Evolutionary conservation across 1,140 invertebrate genomes (phyloP), one percentile per base, ranked within the genome.

Genomic region (Achatina immaculata): DNA sequence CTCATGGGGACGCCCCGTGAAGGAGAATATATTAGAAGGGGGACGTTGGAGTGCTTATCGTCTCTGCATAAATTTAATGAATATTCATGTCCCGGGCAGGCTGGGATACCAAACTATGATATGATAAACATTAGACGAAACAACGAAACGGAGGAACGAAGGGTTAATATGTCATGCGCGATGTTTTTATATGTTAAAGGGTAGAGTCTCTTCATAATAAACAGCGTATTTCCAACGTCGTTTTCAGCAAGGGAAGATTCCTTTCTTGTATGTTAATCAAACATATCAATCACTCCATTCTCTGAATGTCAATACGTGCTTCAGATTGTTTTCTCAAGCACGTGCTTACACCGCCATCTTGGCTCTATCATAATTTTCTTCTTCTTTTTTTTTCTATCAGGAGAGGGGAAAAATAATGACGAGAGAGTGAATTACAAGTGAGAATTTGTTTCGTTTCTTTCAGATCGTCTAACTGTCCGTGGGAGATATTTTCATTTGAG

Each of bases 391-490:
- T n/a, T n/a, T n/a, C n/a, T n/a, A n/a, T n/a, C n/a, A n/a, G n/a
- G n/a, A n/a, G n/a, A n/a, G n/a, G n/a, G n/a, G 3, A 14, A 58
- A 58, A 58, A 24, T 4, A 11, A 14, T 9, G 55, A 14, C 11
- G 4, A 14, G 24, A 24, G 6, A n/a, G 55, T 21, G 55, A 58
- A 58, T 58, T 58, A 58, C 55, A 58, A 24, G 4, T 19, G 55
- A 24, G 55, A 58, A 58, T 58, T 58, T 58, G 55, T 58, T 58
- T 58, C 55, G 55, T 58, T 58, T 58, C 55, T 58, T 21, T 58
- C 55, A 58, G 4, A 24, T 58, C 55, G 55, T 58, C 21, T n/a
- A 58, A 58, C 14, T 24, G 55, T 58, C 24, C 55, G 7, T 14
- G 55, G 21, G 55, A 58, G 6, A 58, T 58, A 58, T 58, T 58